A percentile compares a stretch with the other conserved stretches of the same genome.
Conservation (phyloP, 2,888 invertebrate species). For the Eristalinus sepulchralis region DNA sequence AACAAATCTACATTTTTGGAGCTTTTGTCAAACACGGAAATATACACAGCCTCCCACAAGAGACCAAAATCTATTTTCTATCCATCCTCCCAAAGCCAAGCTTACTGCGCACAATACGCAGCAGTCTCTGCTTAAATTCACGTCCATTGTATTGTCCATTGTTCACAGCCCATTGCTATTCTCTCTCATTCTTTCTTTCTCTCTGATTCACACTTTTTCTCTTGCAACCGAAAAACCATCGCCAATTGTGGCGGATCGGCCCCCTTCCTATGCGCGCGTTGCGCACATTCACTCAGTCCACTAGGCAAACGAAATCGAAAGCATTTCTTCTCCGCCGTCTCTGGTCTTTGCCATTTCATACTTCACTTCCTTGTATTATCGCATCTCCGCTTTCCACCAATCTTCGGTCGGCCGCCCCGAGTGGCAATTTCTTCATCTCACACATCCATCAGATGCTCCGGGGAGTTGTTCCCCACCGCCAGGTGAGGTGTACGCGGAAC, state of each 20-base stretch:
- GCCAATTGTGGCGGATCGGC: not conserved
- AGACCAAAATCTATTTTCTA: not conserved
- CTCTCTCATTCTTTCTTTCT: not conserved
- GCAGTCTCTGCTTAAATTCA: not conserved
- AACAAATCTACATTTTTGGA: not conserved
- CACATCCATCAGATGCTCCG: conserved; percentile 6
- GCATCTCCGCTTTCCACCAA: conserved; percentile 49
- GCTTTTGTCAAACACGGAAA: not conserved
- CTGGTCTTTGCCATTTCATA: conserved; percentile 70
- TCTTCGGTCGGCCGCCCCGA: conserved; percentile 26
- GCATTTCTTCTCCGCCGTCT: conserved; percentile 71
- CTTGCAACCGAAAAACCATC: not conserved
- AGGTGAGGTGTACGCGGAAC: conserved; percentile 57
- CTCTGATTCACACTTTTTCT: conserved; percentile 1
- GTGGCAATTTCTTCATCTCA: conserved; percentile 11
- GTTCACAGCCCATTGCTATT: conserved; percentile 18
- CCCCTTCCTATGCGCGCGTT: not conserved
- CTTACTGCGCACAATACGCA: not conserved
- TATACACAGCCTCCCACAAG: not conserved
- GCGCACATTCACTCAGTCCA: conserved; percentile 14
- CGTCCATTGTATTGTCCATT: not conserved
- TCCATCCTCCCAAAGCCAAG: not conserved
- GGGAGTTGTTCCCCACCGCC: not conserved
- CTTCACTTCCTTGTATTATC: conserved; percentile 68
- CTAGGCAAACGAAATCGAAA: conserved; percentile 74